Evolutionary conservation across 2,113 vertebrate genomes (phyloP), one percentile per base, ranked within the genome.

Genomic region (Gopherus flavomarginatus): DNA sequence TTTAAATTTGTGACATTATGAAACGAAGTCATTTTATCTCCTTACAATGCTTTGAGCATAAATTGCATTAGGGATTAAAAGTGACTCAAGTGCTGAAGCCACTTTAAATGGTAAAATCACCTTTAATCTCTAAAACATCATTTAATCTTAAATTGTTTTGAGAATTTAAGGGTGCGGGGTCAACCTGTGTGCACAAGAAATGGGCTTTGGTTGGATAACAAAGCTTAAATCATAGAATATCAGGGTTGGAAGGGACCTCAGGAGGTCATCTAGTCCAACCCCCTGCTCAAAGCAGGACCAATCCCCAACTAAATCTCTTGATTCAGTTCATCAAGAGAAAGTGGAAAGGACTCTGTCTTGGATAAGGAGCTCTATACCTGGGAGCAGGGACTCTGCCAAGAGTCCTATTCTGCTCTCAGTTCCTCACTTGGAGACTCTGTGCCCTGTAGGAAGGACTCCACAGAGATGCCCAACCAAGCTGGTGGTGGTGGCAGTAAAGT

Each of bases 21-120:
- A 96, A 95, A 97, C 89, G 94, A 96, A 89, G 50, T 14, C 35
- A 54, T 95, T 89, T 92, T 87, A 92, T 94, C 80, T 94, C 83
- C 90, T 92, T 87, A 90, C 82, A 94, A n/a, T 87, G 92, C 42
- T 89, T 96, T 92, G 38, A 92, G 87, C 80, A 94, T 89, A 89
- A 93, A 92, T 86, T 95, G 69, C 44, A 89, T 94, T 24, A 49
- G 53, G 69, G 89, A 97, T 94, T 97, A 96, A 94, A 95, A 90
- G 14, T 9, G 94, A 35, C 8, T 92, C 90, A 95, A 93, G 50
- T 80, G 79, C 50, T 90, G 95, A 97, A 90, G 1, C 26, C 31
- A 2, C 0, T 8, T n/a, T 72, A 38, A 38, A 72, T 1, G 9
- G 16, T 72, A 38, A 72, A 35, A 38, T n/a, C 17, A 72, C 19